These are phyloP conservation scores for Xenentodon cancila DNA, from an alignment of 2,797 vertebrate species.

Conservation along the genomic window DNA sequence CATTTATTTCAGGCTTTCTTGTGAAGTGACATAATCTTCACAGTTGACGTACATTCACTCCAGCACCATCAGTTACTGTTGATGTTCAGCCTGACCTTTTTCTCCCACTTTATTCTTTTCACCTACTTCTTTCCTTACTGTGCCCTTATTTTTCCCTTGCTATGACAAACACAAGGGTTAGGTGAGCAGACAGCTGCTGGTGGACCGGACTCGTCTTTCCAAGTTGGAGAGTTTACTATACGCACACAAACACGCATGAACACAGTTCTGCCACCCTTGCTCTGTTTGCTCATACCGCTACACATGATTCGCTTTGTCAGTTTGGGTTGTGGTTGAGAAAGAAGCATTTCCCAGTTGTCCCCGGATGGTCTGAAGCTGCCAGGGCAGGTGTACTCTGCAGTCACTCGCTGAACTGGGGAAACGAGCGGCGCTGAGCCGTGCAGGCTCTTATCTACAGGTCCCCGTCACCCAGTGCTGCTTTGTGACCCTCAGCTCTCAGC, in stretches of 20 bases:
- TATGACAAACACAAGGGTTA: conserved; percentile 62
- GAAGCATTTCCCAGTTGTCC: conserved; percentile 63
- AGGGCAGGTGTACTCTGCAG: conserved; percentile 71
- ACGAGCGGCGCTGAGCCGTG: conserved; percentile 21
- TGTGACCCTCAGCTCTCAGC: conserved; percentile 29
- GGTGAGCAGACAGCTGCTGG: conserved; percentile 62
- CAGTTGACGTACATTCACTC: conserved; percentile 12
- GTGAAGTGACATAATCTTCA: neutral
- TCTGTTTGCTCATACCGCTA: conserved; percentile 40
- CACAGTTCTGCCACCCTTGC: conserved; percentile 30
- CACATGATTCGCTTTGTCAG: conserved; percentile 72
- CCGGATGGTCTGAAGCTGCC: conserved; percentile 64
- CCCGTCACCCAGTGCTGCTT: conserved; percentile 28
- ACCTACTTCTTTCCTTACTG: conserved; percentile 5
- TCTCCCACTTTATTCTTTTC: conserved; percentile 19
- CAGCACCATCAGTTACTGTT: conserved; percentile 17
- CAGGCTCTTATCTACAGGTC: conserved; percentile 38
- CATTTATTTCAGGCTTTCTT: conserved; percentile 4
- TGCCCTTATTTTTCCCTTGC: conserved; percentile 46
- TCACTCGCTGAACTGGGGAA: conserved; percentile 55
- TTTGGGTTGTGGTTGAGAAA: conserved; percentile 48
- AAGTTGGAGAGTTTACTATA: conserved; percentile 21
- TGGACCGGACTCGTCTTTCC: conserved; percentile 27
- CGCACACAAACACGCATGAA: conserved; percentile 13
- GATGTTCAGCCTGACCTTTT: conserved; percentile 50